Percentiles rank a stretch among this genome's conserved stretches.
Evolutionary conservation across 2,113 vertebrate genomes (phyloP).

Genomic region (Entomyzon cyanotis): DNA sequence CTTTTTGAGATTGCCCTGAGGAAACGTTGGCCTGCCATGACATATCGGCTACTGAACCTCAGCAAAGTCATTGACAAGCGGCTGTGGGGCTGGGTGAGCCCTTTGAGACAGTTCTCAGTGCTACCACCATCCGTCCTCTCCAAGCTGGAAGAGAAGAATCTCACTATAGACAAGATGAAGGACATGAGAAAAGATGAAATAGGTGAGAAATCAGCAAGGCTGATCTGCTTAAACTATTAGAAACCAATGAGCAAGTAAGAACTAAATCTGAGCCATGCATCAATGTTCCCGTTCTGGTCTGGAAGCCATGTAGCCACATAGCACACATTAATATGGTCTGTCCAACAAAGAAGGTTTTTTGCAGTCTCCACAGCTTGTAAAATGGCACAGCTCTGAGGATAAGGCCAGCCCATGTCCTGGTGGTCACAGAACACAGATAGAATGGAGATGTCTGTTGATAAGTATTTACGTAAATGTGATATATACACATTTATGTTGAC

Average conservation of each 20-base stretch:
- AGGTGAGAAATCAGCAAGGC: constrained; percentile 77
- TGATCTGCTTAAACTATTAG: neutral
- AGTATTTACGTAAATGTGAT: neutral
- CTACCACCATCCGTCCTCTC: constrained; percentile 85
- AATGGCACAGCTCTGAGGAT: neutral
- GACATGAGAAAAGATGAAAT: constrained; percentile 99
- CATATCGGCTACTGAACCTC: constrained; percentile 91
- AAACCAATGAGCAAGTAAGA: neutral
- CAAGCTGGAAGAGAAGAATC: constrained; percentile 91
- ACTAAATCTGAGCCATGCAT: neutral
- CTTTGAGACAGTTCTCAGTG: constrained; percentile 88
- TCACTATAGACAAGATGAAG: constrained; percentile 93
- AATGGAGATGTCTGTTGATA: neutral
- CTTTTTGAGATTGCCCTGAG: constrained; percentile 96
- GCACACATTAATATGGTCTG: neutral
- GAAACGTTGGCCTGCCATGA: constrained; percentile 96
- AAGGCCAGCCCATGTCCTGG: neutral
- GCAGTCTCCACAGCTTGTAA: neutral
- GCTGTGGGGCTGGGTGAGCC: constrained; percentile 92
- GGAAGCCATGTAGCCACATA: neutral
- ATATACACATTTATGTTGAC: neutral
- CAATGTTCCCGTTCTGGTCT: neutral
- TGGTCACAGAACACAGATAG: neutral
- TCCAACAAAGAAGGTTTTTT: neutral
- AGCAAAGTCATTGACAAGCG: constrained; percentile 97